Base-by-base conservation (phyloP, 2,888 invertebrate genomes). In the Nemotelus pantherinus region DNA sequence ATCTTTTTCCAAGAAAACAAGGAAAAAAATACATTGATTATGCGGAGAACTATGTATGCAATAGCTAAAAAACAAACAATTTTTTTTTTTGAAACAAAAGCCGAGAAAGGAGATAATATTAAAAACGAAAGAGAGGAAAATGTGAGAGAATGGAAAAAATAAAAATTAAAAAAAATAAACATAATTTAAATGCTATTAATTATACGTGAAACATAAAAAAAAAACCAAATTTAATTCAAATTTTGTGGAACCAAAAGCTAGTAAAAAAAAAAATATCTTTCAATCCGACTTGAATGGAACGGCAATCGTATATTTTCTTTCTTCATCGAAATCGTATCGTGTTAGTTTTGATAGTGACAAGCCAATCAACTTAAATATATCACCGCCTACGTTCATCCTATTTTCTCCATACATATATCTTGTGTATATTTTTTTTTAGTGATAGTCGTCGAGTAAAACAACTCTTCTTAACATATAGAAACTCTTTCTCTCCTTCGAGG, bases 141-240 rank as follows among this genome's bases (percentile, higher is more conserved):
- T 70, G 70, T 70, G 70, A 70, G 70, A 70, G 70, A 70, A 70
- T 43, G 70, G 70, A 70, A 55, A 70, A 70, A 70, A 70, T 55
- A 55, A 70, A 70, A 70, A 70, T 55, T 70, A 53, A 70, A 70
- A 63, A 70, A 53, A 55, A 55, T 53, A 70, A 70, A 70, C 41
- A 55, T 70, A 70, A 70, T 70, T 70, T 70, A 55, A 70, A 70
- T 70, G 53, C 70, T 70, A 70, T 70, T 70, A 53, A 70, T 53
- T 70, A 70, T 70, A 70, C 70, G 43, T 55, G 53, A 70, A 53
- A 43, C 70, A 55, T 70, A 10, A 70, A 55, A 55, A 39, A 39
- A 6, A 70, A 43, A 50, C 41, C 25, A 53, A 70, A 70, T 70
- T 70, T 43, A 70, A 55, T 48, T 48, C 57, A 10, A 57, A 57